Conservation (phyloP, 2,888 invertebrate species). For the Volucella zonaria region DNA sequence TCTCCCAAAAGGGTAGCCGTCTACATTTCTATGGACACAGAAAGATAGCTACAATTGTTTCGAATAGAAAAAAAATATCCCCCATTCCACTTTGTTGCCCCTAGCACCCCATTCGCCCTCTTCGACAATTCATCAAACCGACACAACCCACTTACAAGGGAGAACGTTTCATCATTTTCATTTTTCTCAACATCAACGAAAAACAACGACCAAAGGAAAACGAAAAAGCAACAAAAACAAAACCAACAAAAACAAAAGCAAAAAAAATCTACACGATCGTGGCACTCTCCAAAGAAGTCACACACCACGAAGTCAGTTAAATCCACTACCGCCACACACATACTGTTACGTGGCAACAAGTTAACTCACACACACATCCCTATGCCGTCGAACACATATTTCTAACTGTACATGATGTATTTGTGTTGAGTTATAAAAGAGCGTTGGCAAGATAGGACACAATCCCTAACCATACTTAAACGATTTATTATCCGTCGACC, state of each 20-base stretch:
- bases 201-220: conserved; percentile 42
- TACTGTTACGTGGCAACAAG: conserved; percentile 36
- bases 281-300: conserved; percentile 64
- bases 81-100: conserved; percentile 35
- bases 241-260: conserved; percentile 36
- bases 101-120: conserved; percentile 18
- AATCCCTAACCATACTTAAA: conserved; percentile 26
- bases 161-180: conserved; percentile 72
- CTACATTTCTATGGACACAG: background rate
- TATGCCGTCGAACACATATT: background rate
- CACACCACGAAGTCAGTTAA: conserved; percentile 46
- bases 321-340: conserved; percentile 39
- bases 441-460: conserved; percentile 47
- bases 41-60: background rate
- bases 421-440: conserved; percentile 11
- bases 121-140: background rate
- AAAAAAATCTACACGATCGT: conserved; percentile 62
- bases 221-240: conserved; percentile 25
- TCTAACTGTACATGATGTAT: conserved; percentile 58
- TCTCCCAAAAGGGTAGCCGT: conserved; percentile 62
- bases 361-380: conserved; percentile 37
- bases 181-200: conserved; percentile 64
- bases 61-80: conserved; percentile 9
- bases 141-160: conserved; percentile 72
- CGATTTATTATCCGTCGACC: conserved; percentile 5